Conservation (phyloP, 2,113 vertebrate species). For the Caretta caretta region DNA sequence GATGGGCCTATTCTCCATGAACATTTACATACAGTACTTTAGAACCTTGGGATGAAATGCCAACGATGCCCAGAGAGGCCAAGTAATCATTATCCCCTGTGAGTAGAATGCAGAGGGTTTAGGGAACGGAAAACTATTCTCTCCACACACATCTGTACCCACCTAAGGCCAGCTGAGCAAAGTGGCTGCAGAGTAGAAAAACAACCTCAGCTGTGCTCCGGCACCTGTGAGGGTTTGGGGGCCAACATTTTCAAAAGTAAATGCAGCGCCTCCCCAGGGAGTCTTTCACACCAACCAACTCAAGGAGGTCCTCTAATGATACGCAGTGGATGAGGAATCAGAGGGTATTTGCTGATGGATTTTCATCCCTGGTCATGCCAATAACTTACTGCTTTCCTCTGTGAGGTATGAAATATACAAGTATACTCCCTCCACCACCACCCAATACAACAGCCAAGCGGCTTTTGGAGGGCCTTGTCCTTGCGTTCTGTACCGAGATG, state of each 20-base stretch:
- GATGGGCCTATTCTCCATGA: too few species aligned
- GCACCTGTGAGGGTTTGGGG: not conserved
- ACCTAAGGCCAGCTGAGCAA: not conserved
- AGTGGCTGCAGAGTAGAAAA: not conserved
- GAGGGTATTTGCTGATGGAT: not conserved
- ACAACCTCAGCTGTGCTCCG: not conserved
- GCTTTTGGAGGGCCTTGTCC: not conserved
- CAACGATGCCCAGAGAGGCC: not conserved
- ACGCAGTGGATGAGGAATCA: not conserved
- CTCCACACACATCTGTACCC: not conserved
- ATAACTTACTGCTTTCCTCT: not conserved
- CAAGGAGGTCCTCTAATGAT: not conserved
- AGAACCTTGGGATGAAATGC: too few species aligned
- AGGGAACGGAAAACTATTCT: not conserved
- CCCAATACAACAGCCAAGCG: not conserved
- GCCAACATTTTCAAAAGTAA: conserved; percentile 42
- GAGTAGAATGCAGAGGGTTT: not conserved
- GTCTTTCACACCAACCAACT: conserved; percentile 1
- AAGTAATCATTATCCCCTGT: not conserved
- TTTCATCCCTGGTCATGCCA: not conserved
- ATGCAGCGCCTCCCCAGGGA: not conserved
- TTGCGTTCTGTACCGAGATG: not conserved
- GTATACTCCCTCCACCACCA: too few species aligned
- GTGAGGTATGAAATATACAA: not conserved
- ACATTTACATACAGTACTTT: too few species aligned